Evolutionary conservation across 1,140 invertebrate genomes (phyloP), one percentile per base, ranked within the genome.

Genomic region (Archivesica marissinica): DNA sequence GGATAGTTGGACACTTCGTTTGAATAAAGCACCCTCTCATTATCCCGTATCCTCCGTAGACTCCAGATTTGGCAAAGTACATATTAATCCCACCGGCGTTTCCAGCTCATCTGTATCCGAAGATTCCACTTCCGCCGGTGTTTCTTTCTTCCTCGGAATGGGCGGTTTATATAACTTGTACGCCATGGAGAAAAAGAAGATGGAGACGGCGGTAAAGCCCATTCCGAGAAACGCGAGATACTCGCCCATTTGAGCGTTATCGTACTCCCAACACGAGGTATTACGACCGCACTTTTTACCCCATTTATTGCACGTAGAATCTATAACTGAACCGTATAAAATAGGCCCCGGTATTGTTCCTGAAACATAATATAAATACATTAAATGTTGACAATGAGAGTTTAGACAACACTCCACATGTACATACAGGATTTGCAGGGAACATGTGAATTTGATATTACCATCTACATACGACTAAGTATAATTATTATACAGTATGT

Each of bases 221-320:
- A 87, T 85, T 25, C 86, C 83, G 39, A 78, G 76, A 13, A 76
- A 6, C 28, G 86, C 86, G 20, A 87, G 59, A 50, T 75, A 38
- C 44, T 77, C 61, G 39, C 93, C 79, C 76, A 93, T 92, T 64
- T 87, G 88, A 13, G 88, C 87, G 13, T 86, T 79, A 86, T 94
- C 91, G 79, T 94, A 94, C 0, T 93, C 41, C 93, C 93, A 94
- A 84, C 93, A 94, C 20, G 91, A 92, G 4, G 93, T 93, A 2
- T 79, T 89, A 47, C 90, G 79, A 11, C 77, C 86, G 75, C 93
- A 94, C 9, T 87, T 90, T 38, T 89, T 85, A 64, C 92, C 92
- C 93, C 93, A 94, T 17, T 93, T 87, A 6, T 88, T 11, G 64
- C 93, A 94, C 7, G 92, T 78, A 2, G 80, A 68, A 87, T 94